These are phyloP conservation scores for Girardinichthys multiradiatus DNA, from an alignment of 2,113 vertebrate genomes.

Conservation along the genomic window DNA sequence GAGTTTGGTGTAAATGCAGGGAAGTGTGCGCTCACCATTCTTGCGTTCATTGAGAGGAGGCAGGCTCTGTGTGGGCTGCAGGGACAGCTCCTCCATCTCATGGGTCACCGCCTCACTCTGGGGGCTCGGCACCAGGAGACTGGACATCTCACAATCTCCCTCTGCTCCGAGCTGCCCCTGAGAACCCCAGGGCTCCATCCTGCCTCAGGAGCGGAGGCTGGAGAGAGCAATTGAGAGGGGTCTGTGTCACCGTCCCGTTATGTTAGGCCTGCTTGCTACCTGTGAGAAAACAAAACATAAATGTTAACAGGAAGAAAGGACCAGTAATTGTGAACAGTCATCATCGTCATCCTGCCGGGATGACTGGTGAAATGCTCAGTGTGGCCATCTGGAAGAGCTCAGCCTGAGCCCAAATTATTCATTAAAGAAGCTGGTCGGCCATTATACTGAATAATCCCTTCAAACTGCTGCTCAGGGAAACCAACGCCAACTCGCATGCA, in stretches of 20 bases:
- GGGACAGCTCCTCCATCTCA: slow-evolving; percentile 91
- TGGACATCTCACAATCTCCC: slow-evolving; percentile 82
- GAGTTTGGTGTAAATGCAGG: neutral
- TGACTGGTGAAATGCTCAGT: slow-evolving; percentile 53
- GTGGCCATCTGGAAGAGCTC: slow-evolving; percentile 74
- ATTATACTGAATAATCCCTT: slow-evolving; percentile 62
- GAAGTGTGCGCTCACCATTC: slow-evolving; percentile 86
- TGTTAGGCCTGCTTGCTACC: slow-evolving; percentile 50
- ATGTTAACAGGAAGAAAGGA: slow-evolving; percentile 2
- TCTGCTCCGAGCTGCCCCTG: slow-evolving; percentile 72
- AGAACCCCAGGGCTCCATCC: slow-evolving; percentile 84
- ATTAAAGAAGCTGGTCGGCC: slow-evolving; percentile 58
- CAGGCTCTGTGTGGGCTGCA: slow-evolving; percentile 88
- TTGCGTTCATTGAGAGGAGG: slow-evolving; percentile 93
- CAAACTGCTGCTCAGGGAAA: slow-evolving; percentile 58
- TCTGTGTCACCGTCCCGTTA: slow-evolving; percentile 32
- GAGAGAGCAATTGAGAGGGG: slow-evolving; percentile 14
- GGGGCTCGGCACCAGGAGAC: slow-evolving; percentile 88
- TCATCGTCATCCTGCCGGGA: slow-evolving; percentile 41
- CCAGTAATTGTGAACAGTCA: slow-evolving; percentile 30
- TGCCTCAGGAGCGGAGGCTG: slow-evolving; percentile 56
- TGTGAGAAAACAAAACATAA: slow-evolving; percentile 22
- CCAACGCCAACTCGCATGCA: slow-evolving; percentile 63
- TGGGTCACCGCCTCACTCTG: slow-evolving; percentile 96
- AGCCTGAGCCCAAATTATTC: slow-evolving; percentile 63